phyloP scores from a whole-genome alignment of 2,888 invertebrate species.

The Scaeva pyrastri region DNA sequence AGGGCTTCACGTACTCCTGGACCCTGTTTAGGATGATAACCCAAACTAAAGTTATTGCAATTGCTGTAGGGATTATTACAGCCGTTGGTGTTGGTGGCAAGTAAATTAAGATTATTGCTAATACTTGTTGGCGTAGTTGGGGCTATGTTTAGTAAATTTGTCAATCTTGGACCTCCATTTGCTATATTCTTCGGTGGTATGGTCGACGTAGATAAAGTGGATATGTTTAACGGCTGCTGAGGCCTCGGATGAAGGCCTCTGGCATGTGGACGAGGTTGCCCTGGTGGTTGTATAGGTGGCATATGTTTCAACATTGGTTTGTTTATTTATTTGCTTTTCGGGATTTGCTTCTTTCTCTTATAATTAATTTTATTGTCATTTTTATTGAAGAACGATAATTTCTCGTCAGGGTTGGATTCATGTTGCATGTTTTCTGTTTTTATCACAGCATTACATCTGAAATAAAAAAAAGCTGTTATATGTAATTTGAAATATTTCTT shows the following conservation, averaged over 20 bases:
- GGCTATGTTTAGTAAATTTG: constrained; percentile 79
- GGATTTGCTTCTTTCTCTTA: constrained; percentile 55
- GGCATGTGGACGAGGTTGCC: constrained; percentile 80
- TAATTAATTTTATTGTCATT: constrained; percentile 52
- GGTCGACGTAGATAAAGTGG: constrained; percentile 85
- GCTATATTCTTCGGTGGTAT: constrained; percentile 77
- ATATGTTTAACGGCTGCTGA: constrained; percentile 88
- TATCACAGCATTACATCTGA: constrained; percentile 35
- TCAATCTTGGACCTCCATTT: constrained; percentile 84
- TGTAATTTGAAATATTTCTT: no score
- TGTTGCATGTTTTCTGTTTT: constrained; percentile 16
- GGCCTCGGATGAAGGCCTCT: constrained; percentile 82
- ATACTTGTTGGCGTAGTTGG: constrained; percentile 77
- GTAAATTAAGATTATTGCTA: constrained; percentile 77
- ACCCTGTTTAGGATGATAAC: constrained; percentile 85
- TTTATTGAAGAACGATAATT: constrained; percentile 37
- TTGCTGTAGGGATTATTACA: constrained; percentile 78
- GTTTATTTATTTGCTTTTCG: constrained; percentile 56
- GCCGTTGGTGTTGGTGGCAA: constrained; percentile 64
- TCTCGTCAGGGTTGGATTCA: constrained; percentile 22
- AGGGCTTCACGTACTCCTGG: constrained; percentile 91
- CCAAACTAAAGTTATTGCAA: constrained; percentile 78
- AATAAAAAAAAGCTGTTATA: not conserved
- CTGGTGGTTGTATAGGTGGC: constrained; percentile 81
- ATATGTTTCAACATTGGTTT: constrained; percentile 79